Percentiles rank a stretch among this genome's conserved stretches.
phyloP scores from a whole-genome alignment of 2,797 vertebrate species.

The Acrossocheilus fasciatus region DNA sequence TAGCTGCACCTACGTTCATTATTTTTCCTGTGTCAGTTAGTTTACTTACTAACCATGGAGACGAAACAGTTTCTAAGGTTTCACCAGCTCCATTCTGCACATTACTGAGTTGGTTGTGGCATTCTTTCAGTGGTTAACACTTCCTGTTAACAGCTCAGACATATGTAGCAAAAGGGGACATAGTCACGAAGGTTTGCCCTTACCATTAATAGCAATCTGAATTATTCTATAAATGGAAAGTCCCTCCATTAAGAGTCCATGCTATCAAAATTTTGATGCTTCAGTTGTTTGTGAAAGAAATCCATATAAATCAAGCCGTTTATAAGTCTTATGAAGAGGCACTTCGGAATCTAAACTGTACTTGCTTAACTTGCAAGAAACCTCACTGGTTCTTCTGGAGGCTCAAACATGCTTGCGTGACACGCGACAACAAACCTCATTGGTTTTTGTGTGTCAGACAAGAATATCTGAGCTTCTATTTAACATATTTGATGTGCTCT shows the following conservation, averaged over 20 bases:
- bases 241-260: neutral
- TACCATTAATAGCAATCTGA: neutral
- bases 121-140: constrained; percentile 1
- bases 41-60: constrained; percentile 26
- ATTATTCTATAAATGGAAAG: neutral
- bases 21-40: constrained; percentile 20
- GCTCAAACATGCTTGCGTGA: neutral
- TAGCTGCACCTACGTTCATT: constrained; percentile 1
- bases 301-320: neutral
- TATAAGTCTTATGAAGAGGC: neutral
- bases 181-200: neutral
- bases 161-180: constrained; percentile 4
- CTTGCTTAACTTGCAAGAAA: neutral
- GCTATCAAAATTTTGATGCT: neutral
- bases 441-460: neutral
- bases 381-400: neutral
- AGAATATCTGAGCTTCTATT: neutral
- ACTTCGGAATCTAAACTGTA: neutral
- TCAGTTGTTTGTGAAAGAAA: neutral
- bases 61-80: constrained; percentile 2
- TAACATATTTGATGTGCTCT: neutral
- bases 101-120: neutral
- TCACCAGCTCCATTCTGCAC: neutral
- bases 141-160: constrained; percentile 1
- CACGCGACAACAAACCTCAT: neutral